Conservation (phyloP, 1,140 invertebrate species). For the Homarus americanus region DNA sequence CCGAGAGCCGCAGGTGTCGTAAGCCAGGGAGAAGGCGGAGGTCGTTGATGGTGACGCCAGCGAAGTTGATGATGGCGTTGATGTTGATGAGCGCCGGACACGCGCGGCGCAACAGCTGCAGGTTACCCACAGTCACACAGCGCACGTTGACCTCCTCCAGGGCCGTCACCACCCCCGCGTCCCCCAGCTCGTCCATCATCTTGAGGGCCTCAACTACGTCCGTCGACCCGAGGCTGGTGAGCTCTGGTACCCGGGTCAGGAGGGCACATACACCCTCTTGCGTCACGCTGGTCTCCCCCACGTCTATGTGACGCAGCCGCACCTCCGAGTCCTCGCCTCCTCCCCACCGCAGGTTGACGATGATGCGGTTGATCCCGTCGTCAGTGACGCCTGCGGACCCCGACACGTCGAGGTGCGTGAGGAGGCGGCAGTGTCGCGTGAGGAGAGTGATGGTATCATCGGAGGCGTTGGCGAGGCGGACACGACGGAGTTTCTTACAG, state of each 20-base stretch:
- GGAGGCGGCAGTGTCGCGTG: conserved; percentile 61
- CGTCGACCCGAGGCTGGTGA: conserved; percentile 64
- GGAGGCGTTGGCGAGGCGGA: conserved; percentile 61
- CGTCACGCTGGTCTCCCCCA: conserved; percentile 72
- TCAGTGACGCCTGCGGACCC: conserved; percentile 71
- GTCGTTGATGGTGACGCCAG: conserved; percentile 69
- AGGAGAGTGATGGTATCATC: conserved; percentile 69
- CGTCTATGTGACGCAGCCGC: conserved; percentile 61
- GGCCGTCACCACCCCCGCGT: conserved; percentile 29
- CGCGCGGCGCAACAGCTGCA: conserved; percentile 60
- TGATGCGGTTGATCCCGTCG: conserved; percentile 66
- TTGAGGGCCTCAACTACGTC: conserved; percentile 68
- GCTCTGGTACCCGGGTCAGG: conserved; percentile 56
- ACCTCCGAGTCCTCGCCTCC: conserved; percentile 48
- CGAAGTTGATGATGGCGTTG: conserved; percentile 66
- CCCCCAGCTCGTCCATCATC: conserved; percentile 60
- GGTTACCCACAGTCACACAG: conserved; percentile 62
- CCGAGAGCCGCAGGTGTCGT: conserved; percentile 57
- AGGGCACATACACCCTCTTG: conserved; percentile 62
- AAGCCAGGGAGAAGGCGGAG: conserved; percentile 63
- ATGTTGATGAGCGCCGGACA: conserved; percentile 64
- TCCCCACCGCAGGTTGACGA: conserved; percentile 68
- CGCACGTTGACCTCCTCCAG: conserved; percentile 68
- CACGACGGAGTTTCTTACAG: conserved; percentile 52
- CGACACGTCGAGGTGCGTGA: conserved; percentile 67